A percentile compares a stretch with the other conserved stretches of the same genome.
phyloP scores from a whole-genome alignment of 1,140 invertebrate species.

The Grapholita molesta region DNA sequence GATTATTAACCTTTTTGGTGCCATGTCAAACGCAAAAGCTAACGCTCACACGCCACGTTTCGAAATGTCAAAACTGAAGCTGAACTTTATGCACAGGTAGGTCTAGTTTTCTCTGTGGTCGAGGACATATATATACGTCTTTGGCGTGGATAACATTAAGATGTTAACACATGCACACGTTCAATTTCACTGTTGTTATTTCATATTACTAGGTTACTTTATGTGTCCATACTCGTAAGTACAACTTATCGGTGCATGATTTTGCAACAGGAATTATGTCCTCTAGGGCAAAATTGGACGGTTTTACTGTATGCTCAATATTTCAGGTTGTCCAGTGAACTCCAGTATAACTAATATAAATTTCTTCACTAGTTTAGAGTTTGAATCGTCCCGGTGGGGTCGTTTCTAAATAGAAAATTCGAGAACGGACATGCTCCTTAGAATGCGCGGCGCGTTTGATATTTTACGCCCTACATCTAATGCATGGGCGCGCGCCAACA shows the following conservation, averaged over 20 bases:
- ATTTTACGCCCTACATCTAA: conserved; percentile 53
- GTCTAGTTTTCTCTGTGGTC: no score
- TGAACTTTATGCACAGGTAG: no score
- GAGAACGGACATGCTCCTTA: conserved; percentile 26
- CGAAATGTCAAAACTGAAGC: no score
- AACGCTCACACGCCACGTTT: no score
- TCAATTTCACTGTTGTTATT: no score
- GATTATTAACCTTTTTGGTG: no score
- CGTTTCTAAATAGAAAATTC: conserved; percentile 38
- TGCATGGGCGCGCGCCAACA: conserved; percentile 40
- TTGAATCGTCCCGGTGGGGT: conserved; percentile 31
- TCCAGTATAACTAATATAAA: conserved; percentile 1
- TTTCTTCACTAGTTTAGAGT: conserved; percentile 12
- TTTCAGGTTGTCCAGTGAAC: neutral
- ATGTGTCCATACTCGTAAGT: no score
- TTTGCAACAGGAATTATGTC: neutral
- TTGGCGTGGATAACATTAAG: no score
- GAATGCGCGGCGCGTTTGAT: conserved; percentile 42
- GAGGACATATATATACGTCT: no score
- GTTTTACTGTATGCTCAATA: neutral
- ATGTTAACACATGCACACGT: no score
- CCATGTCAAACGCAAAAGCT: no score
- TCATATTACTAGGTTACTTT: no score
- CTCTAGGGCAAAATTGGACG: neutral
- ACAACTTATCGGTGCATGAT: neutral